phyloP scores from a whole-genome alignment of 37 sponge, comb jelly and placozoan species.

The Cliona cf. orientalis region DNA sequence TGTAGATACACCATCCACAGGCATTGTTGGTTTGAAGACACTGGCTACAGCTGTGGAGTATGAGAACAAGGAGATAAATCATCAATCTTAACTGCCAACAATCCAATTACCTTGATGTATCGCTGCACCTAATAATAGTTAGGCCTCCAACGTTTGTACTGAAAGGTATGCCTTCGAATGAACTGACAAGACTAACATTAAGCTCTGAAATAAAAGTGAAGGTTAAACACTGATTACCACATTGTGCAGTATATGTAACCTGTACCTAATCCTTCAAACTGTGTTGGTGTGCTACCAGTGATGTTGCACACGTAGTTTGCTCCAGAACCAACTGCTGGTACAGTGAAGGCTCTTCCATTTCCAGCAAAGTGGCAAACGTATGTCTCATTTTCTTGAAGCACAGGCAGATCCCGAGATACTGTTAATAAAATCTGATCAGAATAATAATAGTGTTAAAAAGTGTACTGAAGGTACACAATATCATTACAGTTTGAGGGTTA shows the following conservation, averaged over 20 bases:
- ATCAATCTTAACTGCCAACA: background rate
- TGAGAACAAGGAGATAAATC: background rate
- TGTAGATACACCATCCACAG: too few species aligned
- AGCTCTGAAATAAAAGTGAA: conserved; percentile 10
- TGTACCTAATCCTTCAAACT: conserved; percentile 6
- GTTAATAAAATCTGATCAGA: background rate
- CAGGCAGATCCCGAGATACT: conserved; percentile 46
- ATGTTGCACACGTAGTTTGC: conserved; percentile 36
- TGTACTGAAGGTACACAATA: too few species aligned
- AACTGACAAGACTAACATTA: conserved; percentile 46
- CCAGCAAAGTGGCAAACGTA: conserved; percentile 34
- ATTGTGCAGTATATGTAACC: background rate
- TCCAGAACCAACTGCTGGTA: conserved; percentile 6
- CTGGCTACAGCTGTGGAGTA: conserved; percentile 24
- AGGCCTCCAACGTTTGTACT: conserved; percentile 17
- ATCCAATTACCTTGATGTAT: conserved; percentile 7
- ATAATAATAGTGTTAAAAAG: background rate
- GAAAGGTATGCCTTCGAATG: conserved; percentile 18
- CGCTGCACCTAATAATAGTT: conserved; percentile 23
- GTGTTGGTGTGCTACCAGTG: background rate
- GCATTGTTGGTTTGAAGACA: conserved; percentile 34
- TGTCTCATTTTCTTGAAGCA: conserved; percentile 18
- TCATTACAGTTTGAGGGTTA: conserved; percentile 15
- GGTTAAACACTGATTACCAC: background rate
- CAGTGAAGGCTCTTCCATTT: conserved; percentile 13